Percentiles rank a stretch among this genome's conserved stretches.
Conservation (phyloP, 2,888 invertebrate species). For the Hypolimnas misippus region DNA sequence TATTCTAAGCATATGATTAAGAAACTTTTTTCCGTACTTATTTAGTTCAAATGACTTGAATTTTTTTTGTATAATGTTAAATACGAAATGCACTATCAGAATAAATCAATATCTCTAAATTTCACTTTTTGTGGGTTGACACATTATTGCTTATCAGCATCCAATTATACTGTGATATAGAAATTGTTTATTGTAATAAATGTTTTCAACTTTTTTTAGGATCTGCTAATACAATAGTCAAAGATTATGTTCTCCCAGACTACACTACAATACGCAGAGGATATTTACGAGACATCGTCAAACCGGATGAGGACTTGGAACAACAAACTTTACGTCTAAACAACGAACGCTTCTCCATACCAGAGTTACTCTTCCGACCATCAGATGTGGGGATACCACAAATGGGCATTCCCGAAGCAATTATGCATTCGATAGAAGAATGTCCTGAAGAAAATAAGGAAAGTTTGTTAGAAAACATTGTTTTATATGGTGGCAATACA, state of each 20-base stretch:
- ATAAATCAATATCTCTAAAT: no score
- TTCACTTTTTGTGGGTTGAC: no score
- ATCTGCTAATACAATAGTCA: slow-evolving; percentile 87
- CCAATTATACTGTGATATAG: no score
- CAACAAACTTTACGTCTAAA: slow-evolving; percentile 93
- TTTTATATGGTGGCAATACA: slow-evolving; percentile 92
- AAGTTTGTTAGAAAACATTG: slow-evolving; percentile 91
- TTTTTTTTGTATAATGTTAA: no score
- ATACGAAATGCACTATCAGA: no score
- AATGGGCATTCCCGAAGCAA: slow-evolving; percentile 96
- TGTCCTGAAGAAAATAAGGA: slow-evolving; percentile 90
- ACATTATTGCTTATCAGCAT: no score
- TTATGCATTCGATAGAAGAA: slow-evolving; percentile 89
- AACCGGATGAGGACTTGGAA: slow-evolving; percentile 78
- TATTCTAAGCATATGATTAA: no score
- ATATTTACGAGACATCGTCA: slow-evolving; percentile 75
- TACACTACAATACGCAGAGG: slow-evolving; percentile 95
- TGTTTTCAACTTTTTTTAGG: no score
- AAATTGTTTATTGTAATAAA: no score
- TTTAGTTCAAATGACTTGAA: no score
- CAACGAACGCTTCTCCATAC: slow-evolving; percentile 97
- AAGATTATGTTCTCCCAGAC: slow-evolving; percentile 98
- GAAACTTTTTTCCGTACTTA: no score
- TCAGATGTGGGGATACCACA: slow-evolving; percentile 96
- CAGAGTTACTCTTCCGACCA: slow-evolving; percentile 97